Conservation (phyloP, 64 coral and sea anemone genomes). For the Orbicella faveolata region DNA sequence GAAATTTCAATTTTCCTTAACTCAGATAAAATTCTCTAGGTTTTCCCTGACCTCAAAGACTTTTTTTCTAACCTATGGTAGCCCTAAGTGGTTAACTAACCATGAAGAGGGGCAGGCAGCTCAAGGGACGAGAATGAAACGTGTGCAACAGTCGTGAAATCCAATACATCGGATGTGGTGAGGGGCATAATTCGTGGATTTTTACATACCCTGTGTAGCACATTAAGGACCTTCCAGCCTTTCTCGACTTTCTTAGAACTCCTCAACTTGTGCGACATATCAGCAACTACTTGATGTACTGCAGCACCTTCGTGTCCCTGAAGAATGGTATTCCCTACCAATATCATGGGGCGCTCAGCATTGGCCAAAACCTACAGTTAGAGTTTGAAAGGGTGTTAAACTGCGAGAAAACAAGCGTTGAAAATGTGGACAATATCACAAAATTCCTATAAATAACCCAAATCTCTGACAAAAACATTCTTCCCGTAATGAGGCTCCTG, state of each 20-base stretch:
- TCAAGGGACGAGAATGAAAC: no score
- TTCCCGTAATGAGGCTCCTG: no score
- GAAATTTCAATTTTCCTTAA: no score
- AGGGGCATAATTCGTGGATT: neutral
- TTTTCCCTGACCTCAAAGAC: no score
- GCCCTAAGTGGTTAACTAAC: no score
- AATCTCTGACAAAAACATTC: no score
- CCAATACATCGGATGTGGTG: no score
- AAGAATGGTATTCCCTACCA: conserved; percentile 85
- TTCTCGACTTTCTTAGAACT: conserved; percentile 51
- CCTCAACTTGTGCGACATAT: conserved; percentile 87
- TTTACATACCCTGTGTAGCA: conserved; percentile 80
- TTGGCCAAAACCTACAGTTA: conserved; percentile 63
- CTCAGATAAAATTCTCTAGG: no score
- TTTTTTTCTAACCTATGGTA: no score
- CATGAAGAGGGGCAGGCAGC: no score
- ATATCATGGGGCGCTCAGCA: conserved; percentile 75
- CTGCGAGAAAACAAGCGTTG: neutral
- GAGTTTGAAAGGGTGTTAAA: neutral
- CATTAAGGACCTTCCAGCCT: conserved; percentile 94
- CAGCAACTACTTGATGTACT: conserved; percentile 62
- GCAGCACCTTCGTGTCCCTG: conserved; percentile 73
- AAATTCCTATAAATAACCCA: no score
- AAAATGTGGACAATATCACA: neutral
- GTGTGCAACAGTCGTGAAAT: no score